Conservation (phyloP, 2,888 invertebrate species). For the Pycnomerus fuliginosus region DNA sequence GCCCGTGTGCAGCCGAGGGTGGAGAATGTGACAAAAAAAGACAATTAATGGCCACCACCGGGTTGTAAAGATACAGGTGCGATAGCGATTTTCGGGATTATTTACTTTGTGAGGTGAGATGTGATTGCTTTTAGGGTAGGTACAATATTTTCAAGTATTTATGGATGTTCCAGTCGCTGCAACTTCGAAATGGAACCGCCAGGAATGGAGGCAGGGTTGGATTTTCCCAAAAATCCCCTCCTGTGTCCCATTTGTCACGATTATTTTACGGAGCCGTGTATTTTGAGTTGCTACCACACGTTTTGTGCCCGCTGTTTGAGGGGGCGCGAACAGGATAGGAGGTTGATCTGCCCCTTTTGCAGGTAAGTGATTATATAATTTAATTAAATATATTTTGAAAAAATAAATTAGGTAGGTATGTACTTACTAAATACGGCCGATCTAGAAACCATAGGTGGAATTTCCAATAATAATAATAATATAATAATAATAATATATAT, state of each 20-base stretch:
- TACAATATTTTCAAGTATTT: too few relatives aligned
- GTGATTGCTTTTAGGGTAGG: background rate
- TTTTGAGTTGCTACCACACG: slow-evolving; percentile 69
- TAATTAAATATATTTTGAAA: too few relatives aligned
- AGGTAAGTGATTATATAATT: too few relatives aligned
- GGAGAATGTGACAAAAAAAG: slow-evolving; percentile 9
- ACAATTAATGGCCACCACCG: slow-evolving; percentile 12
- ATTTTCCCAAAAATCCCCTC: slow-evolving; percentile 59
- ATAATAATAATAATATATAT: too few relatives aligned
- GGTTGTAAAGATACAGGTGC: slow-evolving; percentile 6
- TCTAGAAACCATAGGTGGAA: too few relatives aligned
- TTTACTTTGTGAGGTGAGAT: slow-evolving; percentile 39
- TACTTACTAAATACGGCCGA: too few relatives aligned
- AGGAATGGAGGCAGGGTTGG: slow-evolving; percentile 45
- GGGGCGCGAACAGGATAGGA: slow-evolving; percentile 61
- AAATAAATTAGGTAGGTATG: too few relatives aligned
- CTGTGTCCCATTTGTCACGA: slow-evolving; percentile 68
- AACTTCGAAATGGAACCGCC: slow-evolving; percentile 48
- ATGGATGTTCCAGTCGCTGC: slow-evolving; percentile 30
- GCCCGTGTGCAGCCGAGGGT: background rate
- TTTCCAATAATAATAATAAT: too few relatives aligned
- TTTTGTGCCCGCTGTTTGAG: slow-evolving; percentile 68
- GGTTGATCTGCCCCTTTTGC: slow-evolving; percentile 67
- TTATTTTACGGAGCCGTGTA: slow-evolving; percentile 67
- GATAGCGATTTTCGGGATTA: slow-evolving; percentile 34